Base-by-base conservation (phyloP, 2,113 vertebrate genomes). In the Cygnus buccinator region DNA sequence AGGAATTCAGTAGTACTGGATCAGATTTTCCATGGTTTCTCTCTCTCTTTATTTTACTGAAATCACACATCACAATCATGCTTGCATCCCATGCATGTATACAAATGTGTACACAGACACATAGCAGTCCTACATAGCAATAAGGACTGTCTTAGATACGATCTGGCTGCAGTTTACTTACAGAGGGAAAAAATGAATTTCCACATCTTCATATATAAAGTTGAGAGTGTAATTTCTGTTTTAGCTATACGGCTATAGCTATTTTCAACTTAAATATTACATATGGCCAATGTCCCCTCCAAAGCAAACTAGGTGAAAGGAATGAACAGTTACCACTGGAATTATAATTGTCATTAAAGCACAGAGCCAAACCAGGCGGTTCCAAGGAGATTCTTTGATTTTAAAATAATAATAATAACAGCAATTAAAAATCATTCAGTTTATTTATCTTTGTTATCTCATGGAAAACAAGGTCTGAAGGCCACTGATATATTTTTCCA, bases 1-100 rank as follows among this genome's bases (percentile, higher is more conserved):
- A 95, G 94, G 89, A 97, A 97, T 93, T 96, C 90, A 41, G 71
- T 82, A 79, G 77, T 87, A 95, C 87, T 97, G 92, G 92, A 91
- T 95, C 0, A 6, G 74, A 94, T 97, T 96, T 94, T 92, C 80
- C 95, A 94, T 87, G 96, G 84, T 94, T 92, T 96, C 6, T 77
- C 10, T 91, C 57, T 87, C n/a, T 81, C 35, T 88, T 52, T 86
- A 41, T 87, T 87, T 94, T 79, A 57, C 76, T 75, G 43, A 93
- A 78, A 73, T 73, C 74, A 82, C 39, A 67, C 31, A 44, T 87
- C 39, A 55, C 14, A 87, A 1, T 0, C 33, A 50, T 46, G 25
- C n/a, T 41, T 76, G 55, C 29, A 48, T 61, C 54, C 26, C 3
- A 1, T 35, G 39, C 57, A 81, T 3, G 0, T 63, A 41, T 33